Evolutionary conservation across 1,140 invertebrate genomes (phyloP).

Genomic region (Melanaphis sacchari): DNA sequence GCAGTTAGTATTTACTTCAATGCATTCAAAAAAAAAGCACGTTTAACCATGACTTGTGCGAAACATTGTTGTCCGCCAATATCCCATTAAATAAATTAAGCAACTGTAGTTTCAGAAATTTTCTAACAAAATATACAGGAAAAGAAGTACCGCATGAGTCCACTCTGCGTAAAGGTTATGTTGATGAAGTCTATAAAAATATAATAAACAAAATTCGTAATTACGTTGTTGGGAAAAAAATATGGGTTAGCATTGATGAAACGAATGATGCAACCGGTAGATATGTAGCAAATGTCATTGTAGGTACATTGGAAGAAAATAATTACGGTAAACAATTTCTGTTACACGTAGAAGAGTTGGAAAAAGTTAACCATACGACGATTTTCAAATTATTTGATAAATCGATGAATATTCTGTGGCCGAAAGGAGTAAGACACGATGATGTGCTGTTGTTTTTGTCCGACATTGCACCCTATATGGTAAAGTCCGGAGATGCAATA

Average conservation of each 20-base stretch:
- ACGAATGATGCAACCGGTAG: too few species aligned
- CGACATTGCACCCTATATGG: neutral
- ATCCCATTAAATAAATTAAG: too few species aligned
- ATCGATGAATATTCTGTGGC: neutral
- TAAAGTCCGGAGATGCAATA: neutral
- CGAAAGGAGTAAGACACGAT: neutral
- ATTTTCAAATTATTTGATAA: neutral
- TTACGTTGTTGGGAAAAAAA: too few species aligned
- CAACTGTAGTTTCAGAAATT: neutral
- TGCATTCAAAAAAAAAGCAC: too few species aligned
- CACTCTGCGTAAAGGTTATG: neutral
- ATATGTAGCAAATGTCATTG: too few species aligned
- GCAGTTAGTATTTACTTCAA: too few species aligned
- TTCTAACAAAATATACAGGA: conserved; percentile 5
- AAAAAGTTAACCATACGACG: neutral
- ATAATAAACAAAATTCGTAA: neutral
- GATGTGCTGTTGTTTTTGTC: neutral
- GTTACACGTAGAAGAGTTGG: neutral
- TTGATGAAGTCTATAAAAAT: neutral
- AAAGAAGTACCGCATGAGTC: neutral
- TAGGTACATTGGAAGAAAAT: too few species aligned
- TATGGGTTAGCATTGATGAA: too few species aligned
- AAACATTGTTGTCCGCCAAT: too few species aligned
- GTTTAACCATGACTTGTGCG: neutral
- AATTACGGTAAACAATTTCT: neutral